Evolutionary conservation across 2,888 invertebrate species (phyloP).

Genomic region (Phragmatobia fuliginosa): DNA sequence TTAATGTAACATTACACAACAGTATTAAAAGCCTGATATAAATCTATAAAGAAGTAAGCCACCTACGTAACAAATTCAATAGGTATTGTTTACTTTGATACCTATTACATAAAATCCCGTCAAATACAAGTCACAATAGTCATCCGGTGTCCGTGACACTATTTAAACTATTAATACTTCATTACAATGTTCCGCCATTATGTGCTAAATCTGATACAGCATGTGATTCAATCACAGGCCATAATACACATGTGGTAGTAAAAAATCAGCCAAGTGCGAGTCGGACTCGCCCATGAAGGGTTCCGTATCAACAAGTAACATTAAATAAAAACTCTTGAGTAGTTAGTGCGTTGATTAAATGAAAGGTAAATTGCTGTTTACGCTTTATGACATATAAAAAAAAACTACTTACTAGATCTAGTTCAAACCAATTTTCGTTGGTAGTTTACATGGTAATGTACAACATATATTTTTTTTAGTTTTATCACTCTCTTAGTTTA

Average conservation of each 20-base stretch:
- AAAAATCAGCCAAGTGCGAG: no score
- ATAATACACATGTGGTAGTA: not conserved
- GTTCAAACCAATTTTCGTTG: no score
- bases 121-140: conserved; percentile 38
- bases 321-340: no score
- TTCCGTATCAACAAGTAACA: no score
- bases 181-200: conserved; percentile 25
- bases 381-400: no score
- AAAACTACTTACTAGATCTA: no score
- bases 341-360: no score
- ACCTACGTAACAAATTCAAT: conserved; percentile 16
- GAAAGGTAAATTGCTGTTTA: no score
- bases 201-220: conserved; percentile 33
- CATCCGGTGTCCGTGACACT: conserved; percentile 51
- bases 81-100: conserved; percentile 27
- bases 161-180: conserved; percentile 30
- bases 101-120: conserved; percentile 22
- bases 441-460: no score
- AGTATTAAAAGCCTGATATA: conserved; percentile 5
- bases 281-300: no score
- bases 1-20: not conserved
- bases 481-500: no score
- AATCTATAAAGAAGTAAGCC: conserved; percentile 7
- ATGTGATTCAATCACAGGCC: conserved; percentile 19
- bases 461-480: no score